Conservation (phyloP, 2,888 invertebrate species). For the Conistra vaccinii region DNA sequence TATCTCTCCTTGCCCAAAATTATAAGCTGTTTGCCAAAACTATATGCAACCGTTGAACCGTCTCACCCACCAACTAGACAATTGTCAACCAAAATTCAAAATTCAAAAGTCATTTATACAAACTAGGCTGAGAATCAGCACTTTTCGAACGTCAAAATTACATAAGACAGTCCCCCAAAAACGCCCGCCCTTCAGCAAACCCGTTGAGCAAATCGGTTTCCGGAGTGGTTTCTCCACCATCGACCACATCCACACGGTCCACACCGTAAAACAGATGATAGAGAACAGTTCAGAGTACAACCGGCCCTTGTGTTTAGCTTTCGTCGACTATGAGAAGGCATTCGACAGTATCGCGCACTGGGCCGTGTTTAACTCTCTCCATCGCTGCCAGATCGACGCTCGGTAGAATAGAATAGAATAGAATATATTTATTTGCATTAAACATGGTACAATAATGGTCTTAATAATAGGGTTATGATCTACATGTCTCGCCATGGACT, state of each 20-base stretch:
- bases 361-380: background rate
- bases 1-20: background rate
- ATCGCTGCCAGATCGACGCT: background rate
- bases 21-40: background rate
- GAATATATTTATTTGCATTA: too few relatives aligned
- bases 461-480: too few relatives aligned
- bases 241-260: background rate
- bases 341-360: background rate
- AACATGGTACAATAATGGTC: too few relatives aligned
- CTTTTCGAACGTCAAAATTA: too few relatives aligned
- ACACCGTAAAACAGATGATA: background rate
- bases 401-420: too few relatives aligned
- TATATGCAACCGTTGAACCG: too few relatives aligned
- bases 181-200: too few relatives aligned
- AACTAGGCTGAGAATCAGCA: too few relatives aligned
- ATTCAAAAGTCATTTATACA: too few relatives aligned
- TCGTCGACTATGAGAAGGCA: background rate
- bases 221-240: background rate
- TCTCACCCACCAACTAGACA: background rate
- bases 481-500: too few relatives aligned
- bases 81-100: too few relatives aligned
- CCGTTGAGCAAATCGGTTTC: background rate
- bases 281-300: background rate
- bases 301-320: background rate
- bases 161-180: too few relatives aligned